Evolutionary conservation across 2,113 vertebrate genomes (phyloP).

Genomic region (Lamprologus lemairii): DNA sequence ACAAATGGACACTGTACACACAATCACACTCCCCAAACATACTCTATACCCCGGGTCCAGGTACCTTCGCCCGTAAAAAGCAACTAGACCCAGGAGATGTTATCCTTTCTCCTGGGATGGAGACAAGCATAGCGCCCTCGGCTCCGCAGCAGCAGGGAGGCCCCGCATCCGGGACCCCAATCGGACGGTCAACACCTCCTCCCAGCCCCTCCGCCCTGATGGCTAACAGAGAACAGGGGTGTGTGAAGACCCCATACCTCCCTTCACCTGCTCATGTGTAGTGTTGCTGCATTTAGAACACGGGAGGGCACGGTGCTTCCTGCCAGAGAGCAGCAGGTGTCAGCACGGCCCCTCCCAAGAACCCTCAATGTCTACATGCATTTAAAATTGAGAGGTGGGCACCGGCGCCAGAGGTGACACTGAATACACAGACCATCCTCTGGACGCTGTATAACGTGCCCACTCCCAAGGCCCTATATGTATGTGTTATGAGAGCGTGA

Average conservation of each 20-base stretch:
- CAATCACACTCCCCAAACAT: not conserved
- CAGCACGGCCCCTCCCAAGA: not conserved
- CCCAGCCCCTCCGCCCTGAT: not conserved
- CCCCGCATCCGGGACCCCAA: not conserved
- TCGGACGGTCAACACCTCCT: not conserved
- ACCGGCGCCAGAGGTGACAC: not conserved
- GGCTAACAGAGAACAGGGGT: not conserved
- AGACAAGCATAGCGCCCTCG: not conserved
- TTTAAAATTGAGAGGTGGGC: not conserved
- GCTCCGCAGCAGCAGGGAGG: not conserved
- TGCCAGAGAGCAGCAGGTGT: not conserved
- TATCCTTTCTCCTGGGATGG: not conserved
- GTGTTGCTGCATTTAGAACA: not conserved
- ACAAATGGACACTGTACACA: not conserved
- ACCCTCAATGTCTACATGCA: not conserved
- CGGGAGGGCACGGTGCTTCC: not conserved
- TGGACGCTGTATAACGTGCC: not conserved
- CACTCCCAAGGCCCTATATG: not conserved
- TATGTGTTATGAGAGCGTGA: not conserved
- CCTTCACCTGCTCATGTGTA: not conserved
- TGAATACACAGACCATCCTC: not conserved
- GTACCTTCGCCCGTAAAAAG: not conserved
- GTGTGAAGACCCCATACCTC: not conserved
- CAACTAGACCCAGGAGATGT: not conserved
- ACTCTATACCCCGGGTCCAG: not conserved